Conservation (phyloP, 2,888 invertebrate species). For the Xanthorhoe designata region DNA sequence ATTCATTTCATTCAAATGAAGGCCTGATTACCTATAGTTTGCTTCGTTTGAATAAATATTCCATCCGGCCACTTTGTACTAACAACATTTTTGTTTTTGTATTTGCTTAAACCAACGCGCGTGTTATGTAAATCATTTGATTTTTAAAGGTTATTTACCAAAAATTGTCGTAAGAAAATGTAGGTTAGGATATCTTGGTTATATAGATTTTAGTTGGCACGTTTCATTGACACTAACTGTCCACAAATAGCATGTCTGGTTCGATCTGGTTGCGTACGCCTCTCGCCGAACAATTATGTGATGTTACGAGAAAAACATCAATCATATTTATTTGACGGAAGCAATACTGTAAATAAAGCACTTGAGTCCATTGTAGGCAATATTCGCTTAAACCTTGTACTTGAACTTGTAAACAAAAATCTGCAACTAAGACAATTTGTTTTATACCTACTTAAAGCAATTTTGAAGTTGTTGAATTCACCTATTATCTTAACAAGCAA, state of each 20-base stretch:
- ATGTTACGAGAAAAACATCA: slow-evolving; percentile 7
- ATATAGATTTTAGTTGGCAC: slow-evolving; percentile 71
- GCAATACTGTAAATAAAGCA: slow-evolving; percentile 28
- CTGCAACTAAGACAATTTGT: slow-evolving; percentile 2
- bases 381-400: slow-evolving; percentile 46
- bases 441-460: not conserved
- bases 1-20: slow-evolving; percentile 38
- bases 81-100: slow-evolving; percentile 30
- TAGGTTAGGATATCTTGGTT: slow-evolving; percentile 67
- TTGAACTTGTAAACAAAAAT: slow-evolving; percentile 40
- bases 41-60: slow-evolving; percentile 39
- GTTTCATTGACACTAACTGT: slow-evolving; percentile 67
- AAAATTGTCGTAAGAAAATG: slow-evolving; percentile 28
- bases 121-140: not conserved
- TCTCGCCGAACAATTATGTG: slow-evolving; percentile 25
- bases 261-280: slow-evolving; percentile 54
- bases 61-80: slow-evolving; percentile 31
- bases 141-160: not conserved
- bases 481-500: not conserved
- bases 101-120: not conserved
- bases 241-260: slow-evolving; percentile 71
- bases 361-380: slow-evolving; percentile 41
- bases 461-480: slow-evolving; percentile 11
- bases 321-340: slow-evolving; percentile 26
- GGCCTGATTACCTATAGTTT: slow-evolving; percentile 39